Conservation (phyloP, 64 coral and sea anemone species). For the Pocillopora damicornis region DNA sequence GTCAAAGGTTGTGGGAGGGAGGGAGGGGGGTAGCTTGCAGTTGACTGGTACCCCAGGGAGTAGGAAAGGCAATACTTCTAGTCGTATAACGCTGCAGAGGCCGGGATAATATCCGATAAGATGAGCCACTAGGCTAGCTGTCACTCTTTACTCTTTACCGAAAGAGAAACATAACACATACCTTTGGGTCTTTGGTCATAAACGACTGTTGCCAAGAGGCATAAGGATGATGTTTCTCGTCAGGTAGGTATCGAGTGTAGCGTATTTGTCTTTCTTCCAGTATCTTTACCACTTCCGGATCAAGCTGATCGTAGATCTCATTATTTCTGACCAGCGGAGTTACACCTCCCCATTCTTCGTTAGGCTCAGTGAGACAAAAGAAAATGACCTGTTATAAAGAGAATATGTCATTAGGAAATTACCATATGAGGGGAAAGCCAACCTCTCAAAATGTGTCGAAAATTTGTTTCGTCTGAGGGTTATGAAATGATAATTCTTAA, state of each 20-base stretch:
- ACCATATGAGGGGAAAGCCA: neutral
- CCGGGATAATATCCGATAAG: too few relatives aligned
- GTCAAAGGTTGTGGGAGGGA: too few relatives aligned
- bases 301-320: slow-evolving; percentile 61
- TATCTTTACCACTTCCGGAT: slow-evolving; percentile 57
- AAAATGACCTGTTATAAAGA: slow-evolving; percentile 61
- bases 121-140: too few relatives aligned
- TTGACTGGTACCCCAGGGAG: too few relatives aligned
- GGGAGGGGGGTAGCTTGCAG: too few relatives aligned
- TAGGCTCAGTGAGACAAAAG: slow-evolving; percentile 62
- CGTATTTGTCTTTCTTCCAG: slow-evolving; percentile 73
- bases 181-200: slow-evolving; percentile 53
- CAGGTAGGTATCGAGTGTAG: slow-evolving; percentile 57
- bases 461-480: too few relatives aligned
- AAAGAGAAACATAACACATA: neutral
- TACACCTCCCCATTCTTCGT: slow-evolving; percentile 58
- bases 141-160: too few relatives aligned
- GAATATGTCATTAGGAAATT: neutral
- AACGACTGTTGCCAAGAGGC: slow-evolving; percentile 86
- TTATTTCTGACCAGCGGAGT: slow-evolving; percentile 74
- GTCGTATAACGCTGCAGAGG: too few relatives aligned
- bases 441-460: neutral
- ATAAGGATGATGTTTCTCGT: slow-evolving; percentile 55
- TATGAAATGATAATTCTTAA: too few relatives aligned
- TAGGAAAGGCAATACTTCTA: too few relatives aligned